A percentile compares a stretch with the other conserved stretches of the same genome.
These are phyloP conservation scores for Athetis lepigone DNA, from an alignment of 2,888 invertebrate species.

Conservation along the genomic window DNA sequence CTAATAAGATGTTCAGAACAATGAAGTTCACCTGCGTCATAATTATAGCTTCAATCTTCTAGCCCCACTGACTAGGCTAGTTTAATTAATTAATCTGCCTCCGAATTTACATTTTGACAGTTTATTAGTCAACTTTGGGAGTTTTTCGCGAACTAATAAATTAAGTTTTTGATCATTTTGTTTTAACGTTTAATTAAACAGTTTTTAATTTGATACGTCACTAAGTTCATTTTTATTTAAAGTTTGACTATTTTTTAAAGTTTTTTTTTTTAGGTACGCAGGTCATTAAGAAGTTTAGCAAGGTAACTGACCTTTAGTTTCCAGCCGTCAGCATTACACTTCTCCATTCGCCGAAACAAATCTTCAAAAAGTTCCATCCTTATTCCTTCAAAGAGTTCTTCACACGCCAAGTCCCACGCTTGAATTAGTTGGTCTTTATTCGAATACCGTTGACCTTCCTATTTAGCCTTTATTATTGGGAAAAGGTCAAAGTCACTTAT, in stretches of 20 bases:
- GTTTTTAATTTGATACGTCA: conserved; percentile 11
- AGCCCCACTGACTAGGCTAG: conserved; percentile 64
- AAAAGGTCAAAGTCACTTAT: no score
- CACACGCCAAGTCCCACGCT: no score
- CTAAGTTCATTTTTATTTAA: conserved; percentile 15
- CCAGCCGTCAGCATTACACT: no score
- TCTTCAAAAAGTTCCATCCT: no score
- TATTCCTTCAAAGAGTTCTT: no score
- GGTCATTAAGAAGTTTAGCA: no score
- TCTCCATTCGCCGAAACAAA: no score
- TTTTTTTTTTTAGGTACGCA: neutral
- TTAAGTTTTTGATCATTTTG: conserved; percentile 23
- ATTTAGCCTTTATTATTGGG: no score
- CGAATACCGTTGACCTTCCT: no score
- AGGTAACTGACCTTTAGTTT: no score
- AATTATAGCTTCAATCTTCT: conserved; percentile 73
- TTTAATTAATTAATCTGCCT: conserved; percentile 72
- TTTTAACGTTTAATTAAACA: conserved; percentile 12
- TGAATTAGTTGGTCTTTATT: no score
- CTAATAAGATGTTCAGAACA: conserved; percentile 72
- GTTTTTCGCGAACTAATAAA: conserved; percentile 30
- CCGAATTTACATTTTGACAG: conserved; percentile 64
- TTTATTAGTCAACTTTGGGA: conserved; percentile 50
- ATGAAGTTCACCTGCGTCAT: conserved; percentile 66
- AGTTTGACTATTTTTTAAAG: neutral